These are phyloP conservation scores for Drosophila quasianomalipes DNA, from an alignment of 2,888 invertebrate species.

Conservation along the genomic window DNA sequence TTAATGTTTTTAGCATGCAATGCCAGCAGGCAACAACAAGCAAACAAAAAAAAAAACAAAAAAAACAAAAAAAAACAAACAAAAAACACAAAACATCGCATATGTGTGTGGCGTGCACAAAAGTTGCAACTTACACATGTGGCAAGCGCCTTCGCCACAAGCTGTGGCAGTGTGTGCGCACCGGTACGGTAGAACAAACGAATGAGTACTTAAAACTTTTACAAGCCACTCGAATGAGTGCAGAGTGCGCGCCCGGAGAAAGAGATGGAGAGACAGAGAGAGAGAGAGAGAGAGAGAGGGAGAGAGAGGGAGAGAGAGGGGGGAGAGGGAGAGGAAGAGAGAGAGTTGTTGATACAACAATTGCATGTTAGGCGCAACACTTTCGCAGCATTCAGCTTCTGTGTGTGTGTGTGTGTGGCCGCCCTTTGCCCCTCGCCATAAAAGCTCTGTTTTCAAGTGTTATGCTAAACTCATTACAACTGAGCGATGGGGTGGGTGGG, in stretches of 20 bases:
- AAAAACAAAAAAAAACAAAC: conserved; percentile 25
- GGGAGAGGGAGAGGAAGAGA: neutral
- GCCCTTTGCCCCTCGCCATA: neutral
- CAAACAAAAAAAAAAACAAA: conserved; percentile 21
- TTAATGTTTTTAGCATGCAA: conserved; percentile 37
- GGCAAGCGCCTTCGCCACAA: conserved; percentile 50
- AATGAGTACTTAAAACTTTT: conserved; percentile 77
- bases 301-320: neutral
- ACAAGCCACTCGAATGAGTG: conserved; percentile 63
- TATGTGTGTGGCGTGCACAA: conserved; percentile 71
- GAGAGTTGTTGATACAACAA: conserved; percentile 41
- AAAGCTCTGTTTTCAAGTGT: conserved; percentile 11
- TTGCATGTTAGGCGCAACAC: conserved; percentile 65
- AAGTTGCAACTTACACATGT: conserved; percentile 75
- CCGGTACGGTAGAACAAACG: conserved; percentile 50
- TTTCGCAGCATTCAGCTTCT: conserved; percentile 62
- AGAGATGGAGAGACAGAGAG: neutral
- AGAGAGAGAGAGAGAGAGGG: neutral
- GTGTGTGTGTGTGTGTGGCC: conserved; percentile 16
- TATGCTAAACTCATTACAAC: conserved; percentile 57
- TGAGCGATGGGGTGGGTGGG: neutral
- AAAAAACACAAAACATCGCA: conserved; percentile 17
- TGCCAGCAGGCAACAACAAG: conserved; percentile 24
- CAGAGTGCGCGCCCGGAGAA: conserved; percentile 1
- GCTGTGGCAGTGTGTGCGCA: conserved; percentile 28